Base-by-base conservation (phyloP, 2,888 invertebrate species). In the Lasioglossum leucozonium region DNA sequence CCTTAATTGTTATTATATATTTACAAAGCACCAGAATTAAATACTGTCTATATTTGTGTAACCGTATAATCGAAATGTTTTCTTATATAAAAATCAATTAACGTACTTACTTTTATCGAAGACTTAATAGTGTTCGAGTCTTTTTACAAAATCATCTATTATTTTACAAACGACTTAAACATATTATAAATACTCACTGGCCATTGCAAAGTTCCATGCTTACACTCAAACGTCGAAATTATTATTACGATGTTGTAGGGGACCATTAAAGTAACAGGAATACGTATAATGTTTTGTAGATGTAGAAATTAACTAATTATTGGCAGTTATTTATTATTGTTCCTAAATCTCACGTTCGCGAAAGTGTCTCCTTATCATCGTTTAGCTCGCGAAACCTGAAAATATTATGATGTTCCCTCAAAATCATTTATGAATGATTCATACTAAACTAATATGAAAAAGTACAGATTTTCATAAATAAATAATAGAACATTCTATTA, bases 321-420 rank as follows among this genome's bases (percentile, higher is more conserved):
- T 51, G 78, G 81, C 81, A 74, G 44, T 62, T 51, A 40, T 65
- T 55, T 69, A 67, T 18, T 72, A 79, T 47, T 26, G 11, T 72
- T 74, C n/a, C 72, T 84, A 73, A 78, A 69, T 65, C 42, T 78
- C 16, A 67, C 51, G n/a, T 11, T 86, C 75, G 44, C 30, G 79
- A 22, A 8, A 1, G 40, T 26, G 69, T 8, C 73, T n/a, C 18
- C 77, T 42, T 76, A 80, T 88, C 88, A 91, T 91, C 91, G 89
- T 71, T 84, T 91, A 47, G 86, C 91, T 65, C 88, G 88, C 34
- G 91, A 88, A 51, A 90, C 90, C 91, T 91, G 79, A 4, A 78
- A 77, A 76, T 8, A 55, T n/a, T n/a, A 4, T n/a, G 72, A 77
- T 40, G 51, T 40, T 44, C 2, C 2, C 8, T 30, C 8, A 30